Evolutionary conservation across 2,888 invertebrate genomes (phyloP).

Genomic region (Andricus quercusramuli): DNA sequence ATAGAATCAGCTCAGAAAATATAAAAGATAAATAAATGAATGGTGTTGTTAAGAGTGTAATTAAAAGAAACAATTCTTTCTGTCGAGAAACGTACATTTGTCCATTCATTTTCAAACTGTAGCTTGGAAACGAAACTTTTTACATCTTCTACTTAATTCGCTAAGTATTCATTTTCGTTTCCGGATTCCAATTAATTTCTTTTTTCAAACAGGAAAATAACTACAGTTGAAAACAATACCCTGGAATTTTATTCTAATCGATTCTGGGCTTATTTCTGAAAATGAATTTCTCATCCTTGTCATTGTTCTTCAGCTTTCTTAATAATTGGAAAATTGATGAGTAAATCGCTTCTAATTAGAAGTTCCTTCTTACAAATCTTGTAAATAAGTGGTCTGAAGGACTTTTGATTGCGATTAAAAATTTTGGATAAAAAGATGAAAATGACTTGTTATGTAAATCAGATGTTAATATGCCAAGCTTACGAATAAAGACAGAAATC

Average conservation of each 20-base stretch:
- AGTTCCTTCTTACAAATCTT: not conserved
- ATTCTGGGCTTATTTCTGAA: not conserved
- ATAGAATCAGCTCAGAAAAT: not conserved
- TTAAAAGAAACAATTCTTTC: not conserved
- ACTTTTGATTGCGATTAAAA: not conserved
- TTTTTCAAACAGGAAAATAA: not conserved
- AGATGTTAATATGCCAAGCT: not conserved
- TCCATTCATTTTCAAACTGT: not conserved
- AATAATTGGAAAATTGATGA: not conserved
- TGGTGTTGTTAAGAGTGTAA: not conserved
- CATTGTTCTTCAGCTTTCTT: not conserved
- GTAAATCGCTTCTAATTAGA: not conserved
- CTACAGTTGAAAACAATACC: not conserved
- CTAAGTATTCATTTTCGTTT: not conserved
- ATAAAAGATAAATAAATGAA: not conserved
- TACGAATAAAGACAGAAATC: too few relatives aligned
- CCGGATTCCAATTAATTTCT: not conserved
- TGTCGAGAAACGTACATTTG: too few relatives aligned
- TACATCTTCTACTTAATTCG: not conserved
- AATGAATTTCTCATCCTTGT: not conserved
- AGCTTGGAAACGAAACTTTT: not conserved
- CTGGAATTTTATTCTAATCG: not conserved
- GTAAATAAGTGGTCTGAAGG: not conserved
- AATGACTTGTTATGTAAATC: not conserved
- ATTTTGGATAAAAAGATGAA: not conserved